Conservation (phyloP, 2,797 vertebrate genomes). For the Cryptoprocta ferox region DNA sequence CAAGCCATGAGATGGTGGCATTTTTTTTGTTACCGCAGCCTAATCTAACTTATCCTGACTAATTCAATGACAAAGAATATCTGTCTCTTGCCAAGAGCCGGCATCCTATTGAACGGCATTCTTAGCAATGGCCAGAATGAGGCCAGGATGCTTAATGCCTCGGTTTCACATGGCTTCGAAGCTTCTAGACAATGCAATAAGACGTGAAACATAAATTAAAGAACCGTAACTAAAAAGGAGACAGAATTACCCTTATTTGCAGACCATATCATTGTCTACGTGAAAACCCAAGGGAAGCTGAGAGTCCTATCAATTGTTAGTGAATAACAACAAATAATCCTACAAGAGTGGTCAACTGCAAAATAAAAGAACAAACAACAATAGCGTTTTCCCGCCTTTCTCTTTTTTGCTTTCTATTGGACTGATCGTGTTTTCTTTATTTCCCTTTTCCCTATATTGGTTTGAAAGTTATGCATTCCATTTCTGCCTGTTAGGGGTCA, state of each 20-base stretch:
- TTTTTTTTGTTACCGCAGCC: neutral
- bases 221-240: neutral
- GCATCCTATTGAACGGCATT: neutral
- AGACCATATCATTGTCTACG: neutral
- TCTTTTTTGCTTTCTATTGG: neutral
- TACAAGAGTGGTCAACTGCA: neutral
- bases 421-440: neutral
- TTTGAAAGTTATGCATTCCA: neutral
- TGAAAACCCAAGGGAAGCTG: neutral
- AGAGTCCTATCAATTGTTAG: too few relatives aligned
- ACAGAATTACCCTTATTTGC: neutral
- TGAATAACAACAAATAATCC: neutral
- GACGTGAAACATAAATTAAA: slow-evolving; percentile 30
- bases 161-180: neutral
- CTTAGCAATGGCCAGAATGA: neutral
- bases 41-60: neutral
- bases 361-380: neutral
- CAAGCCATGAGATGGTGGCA: neutral
- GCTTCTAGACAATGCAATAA: neutral
- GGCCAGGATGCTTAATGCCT: neutral
- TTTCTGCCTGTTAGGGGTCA: neutral
- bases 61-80: neutral
- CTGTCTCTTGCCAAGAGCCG: neutral
- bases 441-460: neutral
- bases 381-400: neutral